Conservation (phyloP, 53 echinoderm and acorn worm genomes). For the Echinometra lucunter region DNA sequence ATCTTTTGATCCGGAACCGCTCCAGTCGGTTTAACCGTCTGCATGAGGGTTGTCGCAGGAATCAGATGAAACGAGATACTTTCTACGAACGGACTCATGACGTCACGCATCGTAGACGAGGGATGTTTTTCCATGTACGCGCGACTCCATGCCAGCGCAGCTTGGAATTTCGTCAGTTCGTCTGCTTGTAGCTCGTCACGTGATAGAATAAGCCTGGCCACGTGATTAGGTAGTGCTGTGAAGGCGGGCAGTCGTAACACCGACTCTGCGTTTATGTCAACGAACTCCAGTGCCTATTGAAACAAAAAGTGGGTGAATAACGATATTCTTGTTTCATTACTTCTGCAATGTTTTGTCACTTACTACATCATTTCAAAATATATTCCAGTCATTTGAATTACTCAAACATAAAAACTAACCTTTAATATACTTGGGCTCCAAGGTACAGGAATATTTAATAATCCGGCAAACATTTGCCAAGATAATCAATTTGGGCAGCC, state of each 20-base stretch:
- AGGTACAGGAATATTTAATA: too few relatives aligned
- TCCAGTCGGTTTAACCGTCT: conserved; percentile 83
- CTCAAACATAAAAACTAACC: too few relatives aligned
- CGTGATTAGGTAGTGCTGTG: conserved; percentile 92
- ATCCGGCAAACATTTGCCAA: too few relatives aligned
- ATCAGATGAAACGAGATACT: conserved; percentile 93
- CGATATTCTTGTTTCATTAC: too few relatives aligned
- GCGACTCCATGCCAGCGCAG: conserved; percentile 89
- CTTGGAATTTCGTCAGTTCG: conserved; percentile 92
- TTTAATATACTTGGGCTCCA: too few relatives aligned
- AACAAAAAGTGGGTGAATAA: not conserved
- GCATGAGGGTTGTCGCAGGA: conserved; percentile 90
- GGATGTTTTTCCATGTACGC: conserved; percentile 85
- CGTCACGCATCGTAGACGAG: conserved; percentile 74
- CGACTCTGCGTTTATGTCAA: conserved; percentile 91
- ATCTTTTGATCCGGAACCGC: conserved; percentile 93
- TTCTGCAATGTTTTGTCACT: too few relatives aligned
- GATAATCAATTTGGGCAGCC: too few relatives aligned
- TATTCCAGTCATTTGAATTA: too few relatives aligned
- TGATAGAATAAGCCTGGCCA: conserved; percentile 91
- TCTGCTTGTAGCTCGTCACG: conserved; percentile 97
- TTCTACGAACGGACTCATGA: conserved; percentile 91
- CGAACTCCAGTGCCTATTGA: conserved; percentile 87
- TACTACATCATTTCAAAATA: too few relatives aligned
- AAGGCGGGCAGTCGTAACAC: conserved; percentile 90